phyloP scores from a whole-genome alignment of 2,888 invertebrate genomes.

The Cataglyphis cursor region DNA sequence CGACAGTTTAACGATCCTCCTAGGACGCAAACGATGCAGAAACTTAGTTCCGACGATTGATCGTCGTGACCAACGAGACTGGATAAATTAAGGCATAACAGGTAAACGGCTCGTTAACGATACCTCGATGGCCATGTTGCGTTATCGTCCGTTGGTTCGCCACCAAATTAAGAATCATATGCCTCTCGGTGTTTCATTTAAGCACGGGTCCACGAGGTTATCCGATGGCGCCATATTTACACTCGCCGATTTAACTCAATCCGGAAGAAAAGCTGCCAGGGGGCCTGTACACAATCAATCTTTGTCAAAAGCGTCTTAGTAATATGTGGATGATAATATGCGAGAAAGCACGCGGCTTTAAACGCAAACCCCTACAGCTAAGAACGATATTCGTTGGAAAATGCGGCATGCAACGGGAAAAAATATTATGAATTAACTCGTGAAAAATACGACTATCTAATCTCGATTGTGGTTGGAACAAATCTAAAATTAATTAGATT shows the following conservation, averaged over 20 bases:
- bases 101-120: conserved; percentile 74
- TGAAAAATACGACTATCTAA: background rate
- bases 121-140: conserved; percentile 59
- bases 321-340: conserved; percentile 34
- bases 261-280: conserved; percentile 46
- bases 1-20: conserved; percentile 66
- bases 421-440: background rate
- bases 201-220: conserved; percentile 5
- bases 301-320: conserved; percentile 42
- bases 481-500: conserved; percentile 14
- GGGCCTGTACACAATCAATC: conserved; percentile 32
- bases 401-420: background rate
- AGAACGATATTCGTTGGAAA: conserved; percentile 24
- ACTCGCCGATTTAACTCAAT: conserved; percentile 29
- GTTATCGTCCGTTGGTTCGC: conserved; percentile 28
- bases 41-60: conserved; percentile 70
- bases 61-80: conserved; percentile 57
- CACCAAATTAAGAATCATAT: conserved; percentile 26
- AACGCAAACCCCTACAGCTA: conserved; percentile 15
- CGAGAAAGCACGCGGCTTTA: conserved; percentile 20
- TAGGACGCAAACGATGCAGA: conserved; percentile 69
- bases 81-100: conserved; percentile 70
- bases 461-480: background rate
- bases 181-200: background rate
- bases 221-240: conserved; percentile 26